Evolutionary conservation across 2,888 invertebrate genomes (phyloP).

Genomic region (Aphidoletes aphidimyza): DNA sequence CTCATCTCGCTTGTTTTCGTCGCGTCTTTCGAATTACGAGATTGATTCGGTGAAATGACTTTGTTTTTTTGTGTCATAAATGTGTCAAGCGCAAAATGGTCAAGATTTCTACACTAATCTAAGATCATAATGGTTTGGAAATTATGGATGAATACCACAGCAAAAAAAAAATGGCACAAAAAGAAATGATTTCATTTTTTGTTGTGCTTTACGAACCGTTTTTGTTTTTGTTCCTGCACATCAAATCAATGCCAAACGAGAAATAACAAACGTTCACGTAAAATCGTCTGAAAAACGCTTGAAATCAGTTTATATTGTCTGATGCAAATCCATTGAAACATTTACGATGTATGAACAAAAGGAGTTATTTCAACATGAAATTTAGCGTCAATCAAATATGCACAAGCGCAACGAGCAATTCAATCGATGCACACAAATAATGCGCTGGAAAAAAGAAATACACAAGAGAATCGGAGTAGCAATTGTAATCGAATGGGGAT

Average conservation of each 20-base stretch:
- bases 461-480: background rate
- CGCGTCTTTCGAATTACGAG: background rate
- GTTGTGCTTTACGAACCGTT: too few species aligned
- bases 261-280: background rate
- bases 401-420: background rate
- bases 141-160: background rate
- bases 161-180: background rate
- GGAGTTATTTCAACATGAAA: background rate
- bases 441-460: background rate
- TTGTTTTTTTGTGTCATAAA: background rate
- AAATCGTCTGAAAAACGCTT: background rate
- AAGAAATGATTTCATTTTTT: background rate
- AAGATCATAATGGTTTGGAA: background rate
- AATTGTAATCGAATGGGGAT: background rate
- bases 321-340: background rate
- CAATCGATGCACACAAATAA: background rate
- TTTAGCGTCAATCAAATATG: conserved; percentile 12
- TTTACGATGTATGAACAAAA: background rate
- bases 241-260: background rate
- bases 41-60: conserved; percentile 20
- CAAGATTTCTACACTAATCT: background rate
- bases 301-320: background rate
- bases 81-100: background rate
- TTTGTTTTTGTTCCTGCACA: background rate
- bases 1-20: background rate